phyloP scores from a whole-genome alignment of 2,888 invertebrate genomes.

The Ommatoiulus sabulosus region DNA sequence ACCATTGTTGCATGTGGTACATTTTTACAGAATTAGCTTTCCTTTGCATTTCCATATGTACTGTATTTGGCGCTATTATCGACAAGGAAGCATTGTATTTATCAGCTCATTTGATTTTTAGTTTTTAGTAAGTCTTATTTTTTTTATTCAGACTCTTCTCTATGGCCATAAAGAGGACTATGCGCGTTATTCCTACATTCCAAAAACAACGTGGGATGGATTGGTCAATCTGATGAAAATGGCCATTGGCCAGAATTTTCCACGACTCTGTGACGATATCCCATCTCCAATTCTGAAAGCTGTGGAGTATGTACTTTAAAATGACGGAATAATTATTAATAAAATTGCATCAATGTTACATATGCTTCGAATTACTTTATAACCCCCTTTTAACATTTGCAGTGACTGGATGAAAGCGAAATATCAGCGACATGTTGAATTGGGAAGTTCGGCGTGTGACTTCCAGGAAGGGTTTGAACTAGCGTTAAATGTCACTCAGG shows the following conservation, averaged over 20 bases:
- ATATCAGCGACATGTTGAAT: background rate
- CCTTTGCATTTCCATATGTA: no score
- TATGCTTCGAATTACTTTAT: no score
- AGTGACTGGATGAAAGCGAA: constrained; percentile 39
- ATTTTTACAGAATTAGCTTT: no score
- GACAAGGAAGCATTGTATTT: no score
- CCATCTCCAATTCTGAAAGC: background rate
- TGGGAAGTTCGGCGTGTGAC: constrained; percentile 24
- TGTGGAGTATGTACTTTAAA: constrained; percentile 1
- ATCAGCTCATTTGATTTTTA: no score
- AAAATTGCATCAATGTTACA: no score
- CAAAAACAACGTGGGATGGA: constrained; percentile 16
- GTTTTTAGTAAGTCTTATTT: background rate
- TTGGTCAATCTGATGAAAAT: constrained; percentile 47
- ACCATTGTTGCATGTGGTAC: no score
- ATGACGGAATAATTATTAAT: no score
- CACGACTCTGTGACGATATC: constrained; percentile 52
- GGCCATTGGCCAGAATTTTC: constrained; percentile 29
- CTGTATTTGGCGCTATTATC: no score
- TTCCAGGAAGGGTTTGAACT: constrained; percentile 37
- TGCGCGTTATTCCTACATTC: constrained; percentile 53
- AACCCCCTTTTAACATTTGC: background rate
- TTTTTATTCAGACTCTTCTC: constrained; percentile 42
- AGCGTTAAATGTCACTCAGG: constrained; percentile 47
- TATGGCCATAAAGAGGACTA: constrained; percentile 53